phyloP scores from a whole-genome alignment of 2,888 invertebrate genomes.

The Sepioteuthis lessoniana region DNA sequence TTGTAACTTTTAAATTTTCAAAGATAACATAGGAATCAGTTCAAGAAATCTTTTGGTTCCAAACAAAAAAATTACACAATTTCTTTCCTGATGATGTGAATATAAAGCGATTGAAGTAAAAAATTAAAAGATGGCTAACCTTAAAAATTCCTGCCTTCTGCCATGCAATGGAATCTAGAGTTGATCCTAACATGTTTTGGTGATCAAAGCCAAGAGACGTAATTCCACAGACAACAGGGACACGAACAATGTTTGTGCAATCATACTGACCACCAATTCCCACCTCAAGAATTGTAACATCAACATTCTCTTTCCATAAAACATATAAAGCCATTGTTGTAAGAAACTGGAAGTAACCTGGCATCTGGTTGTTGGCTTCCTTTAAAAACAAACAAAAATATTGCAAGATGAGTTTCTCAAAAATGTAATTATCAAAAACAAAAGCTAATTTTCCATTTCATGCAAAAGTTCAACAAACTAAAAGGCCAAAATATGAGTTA shows the following conservation, averaged over 20 bases:
- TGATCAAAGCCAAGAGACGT: constrained; percentile 94
- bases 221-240: constrained; percentile 90
- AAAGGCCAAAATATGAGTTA: too few species aligned
- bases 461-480: too few species aligned
- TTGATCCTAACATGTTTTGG: constrained; percentile 86
- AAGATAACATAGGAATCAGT: too few species aligned
- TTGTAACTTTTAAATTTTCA: too few species aligned
- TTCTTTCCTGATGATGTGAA: not conserved
- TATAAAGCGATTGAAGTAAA: too few species aligned
- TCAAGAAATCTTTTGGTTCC: too few species aligned
- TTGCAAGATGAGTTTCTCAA: too few species aligned
- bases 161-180: constrained; percentile 89
- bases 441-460: too few species aligned
- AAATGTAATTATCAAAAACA: not conserved
- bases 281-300: constrained; percentile 95
- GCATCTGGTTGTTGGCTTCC: constrained; percentile 81
- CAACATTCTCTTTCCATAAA: constrained; percentile 84
- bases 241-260: constrained; percentile 92
- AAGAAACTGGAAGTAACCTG: constrained; percentile 94
- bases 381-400: constrained; percentile 54
- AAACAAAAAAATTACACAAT: too few species aligned
- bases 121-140: constrained; percentile 56
- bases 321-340: constrained; percentile 92
- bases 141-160: constrained; percentile 98
- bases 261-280: constrained; percentile 97